Evolutionary conservation across 2,113 vertebrate species (phyloP).

Genomic region (Xiphias gladius): DNA sequence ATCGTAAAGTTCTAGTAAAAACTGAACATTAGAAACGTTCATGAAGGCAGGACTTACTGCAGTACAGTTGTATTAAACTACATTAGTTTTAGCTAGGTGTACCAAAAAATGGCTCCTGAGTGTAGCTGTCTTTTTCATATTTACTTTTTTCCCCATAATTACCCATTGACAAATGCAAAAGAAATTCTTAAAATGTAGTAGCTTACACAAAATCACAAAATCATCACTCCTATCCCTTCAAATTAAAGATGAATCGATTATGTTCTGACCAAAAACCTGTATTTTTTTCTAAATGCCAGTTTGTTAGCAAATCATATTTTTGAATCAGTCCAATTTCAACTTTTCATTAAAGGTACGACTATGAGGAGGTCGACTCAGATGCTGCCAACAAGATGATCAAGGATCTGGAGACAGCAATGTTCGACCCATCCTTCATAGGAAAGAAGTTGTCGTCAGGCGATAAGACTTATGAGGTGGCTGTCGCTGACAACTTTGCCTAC

Average conservation of each 20-base stretch:
- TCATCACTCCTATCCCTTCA: neutral
- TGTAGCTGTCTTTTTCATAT: too few species aligned
- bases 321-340: neutral
- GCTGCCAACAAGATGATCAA: constrained; percentile 96
- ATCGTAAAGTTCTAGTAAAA: neutral
- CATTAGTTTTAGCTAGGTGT: neutral
- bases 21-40: too few species aligned
- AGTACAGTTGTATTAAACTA: neutral
- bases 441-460: constrained; percentile 90
- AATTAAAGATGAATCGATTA: neutral
- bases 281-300: neutral
- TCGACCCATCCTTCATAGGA: constrained; percentile 91
- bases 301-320: neutral
- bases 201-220: neutral
- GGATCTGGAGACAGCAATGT: constrained; percentile 90
- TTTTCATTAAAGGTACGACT: constrained; percentile 89
- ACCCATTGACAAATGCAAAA: neutral
- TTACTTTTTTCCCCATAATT: neutral
- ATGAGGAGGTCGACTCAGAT: constrained; percentile 96
- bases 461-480: constrained; percentile 92
- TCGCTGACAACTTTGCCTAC: constrained; percentile 97
- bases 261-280: neutral
- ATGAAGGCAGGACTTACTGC: neutral
- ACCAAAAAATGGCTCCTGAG: neutral
- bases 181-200: neutral